These are phyloP conservation scores for Lutraria lutraria DNA, from an alignment of 2,888 invertebrate genomes.

Conservation along the genomic window DNA sequence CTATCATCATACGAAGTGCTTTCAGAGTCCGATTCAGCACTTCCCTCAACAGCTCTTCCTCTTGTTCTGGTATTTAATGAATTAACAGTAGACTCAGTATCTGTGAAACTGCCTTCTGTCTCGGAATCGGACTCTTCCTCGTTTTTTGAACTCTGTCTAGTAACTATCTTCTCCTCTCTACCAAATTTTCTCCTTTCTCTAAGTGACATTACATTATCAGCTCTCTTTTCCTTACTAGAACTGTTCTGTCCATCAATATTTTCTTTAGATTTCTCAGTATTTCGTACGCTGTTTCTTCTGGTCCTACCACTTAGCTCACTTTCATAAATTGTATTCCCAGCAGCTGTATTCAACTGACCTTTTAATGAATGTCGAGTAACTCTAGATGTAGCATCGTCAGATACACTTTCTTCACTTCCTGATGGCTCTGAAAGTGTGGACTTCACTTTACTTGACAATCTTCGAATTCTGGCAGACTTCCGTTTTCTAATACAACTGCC, in stretches of 20 bases:
- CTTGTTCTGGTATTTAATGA: not conserved
- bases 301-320: slow-evolving; percentile 10
- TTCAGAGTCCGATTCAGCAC: slow-evolving; percentile 51
- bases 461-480: slow-evolving; percentile 45
- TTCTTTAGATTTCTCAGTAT: not conserved
- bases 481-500: slow-evolving; percentile 24
- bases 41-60: slow-evolving; percentile 7
- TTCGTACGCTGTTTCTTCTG: not conserved
- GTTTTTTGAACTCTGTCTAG: slow-evolving; percentile 38
- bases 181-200: slow-evolving; percentile 28
- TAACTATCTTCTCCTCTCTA: slow-evolving; percentile 17
- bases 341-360: not conserved
- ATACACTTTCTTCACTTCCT: slow-evolving; percentile 43
- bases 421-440: not conserved
- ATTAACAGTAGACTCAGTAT: slow-evolving; percentile 35
- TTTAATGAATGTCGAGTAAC: slow-evolving; percentile 42
- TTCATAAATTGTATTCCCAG: not conserved
- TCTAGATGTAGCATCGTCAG: slow-evolving; percentile 44
- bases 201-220: not conserved
- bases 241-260: not conserved
- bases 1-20: slow-evolving; percentile 34
- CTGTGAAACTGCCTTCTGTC: slow-evolving; percentile 49
- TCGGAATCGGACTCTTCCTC: slow-evolving; percentile 54
- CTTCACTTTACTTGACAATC: slow-evolving; percentile 42
- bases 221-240: slow-evolving; percentile 5